phyloP scores from a whole-genome alignment of 2,797 vertebrate species.

The Neosilurus mollespiculum region DNA sequence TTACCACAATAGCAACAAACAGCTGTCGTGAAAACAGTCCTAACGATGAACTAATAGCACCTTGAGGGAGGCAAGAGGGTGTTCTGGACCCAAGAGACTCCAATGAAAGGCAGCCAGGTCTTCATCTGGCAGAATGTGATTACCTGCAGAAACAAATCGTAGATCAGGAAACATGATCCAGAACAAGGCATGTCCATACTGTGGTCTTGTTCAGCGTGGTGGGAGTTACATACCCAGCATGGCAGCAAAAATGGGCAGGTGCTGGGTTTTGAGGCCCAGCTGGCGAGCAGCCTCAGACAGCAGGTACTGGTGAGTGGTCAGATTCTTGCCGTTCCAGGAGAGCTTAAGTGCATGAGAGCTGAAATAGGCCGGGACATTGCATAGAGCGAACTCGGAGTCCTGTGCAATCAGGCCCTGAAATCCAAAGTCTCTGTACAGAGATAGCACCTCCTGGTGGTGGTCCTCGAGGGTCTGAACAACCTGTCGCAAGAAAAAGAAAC shows the following conservation, averaged over 20 bases:
- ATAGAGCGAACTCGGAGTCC: slow-evolving; percentile 90
- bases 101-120: slow-evolving; percentile 94
- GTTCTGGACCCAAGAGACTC: slow-evolving; percentile 92
- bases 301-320: slow-evolving; percentile 91
- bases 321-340: slow-evolving; percentile 93
- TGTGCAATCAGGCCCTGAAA: slow-evolving; percentile 90
- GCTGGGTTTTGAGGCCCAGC: slow-evolving; percentile 86
- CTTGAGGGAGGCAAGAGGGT: slow-evolving; percentile 92
- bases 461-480: slow-evolving; percentile 92
- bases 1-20: neutral
- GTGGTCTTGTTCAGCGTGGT: neutral
- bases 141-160: slow-evolving; percentile 70
- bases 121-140: slow-evolving; percentile 93
- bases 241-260: slow-evolving; percentile 89
- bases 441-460: slow-evolving; percentile 92
- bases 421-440: slow-evolving; percentile 88
- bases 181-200: neutral
- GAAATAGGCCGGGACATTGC: slow-evolving; percentile 90
- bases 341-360: slow-evolving; percentile 90
- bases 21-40: neutral
- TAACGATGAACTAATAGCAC: slow-evolving; percentile 58
- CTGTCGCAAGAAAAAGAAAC: slow-evolving; percentile 62
- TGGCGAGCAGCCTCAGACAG: slow-evolving; percentile 89
- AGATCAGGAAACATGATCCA: neutral
- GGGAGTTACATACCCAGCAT: slow-evolving; percentile 76